phyloP scores from a whole-genome alignment of 2,113 vertebrate species.

The Capreolus pygargus region DNA sequence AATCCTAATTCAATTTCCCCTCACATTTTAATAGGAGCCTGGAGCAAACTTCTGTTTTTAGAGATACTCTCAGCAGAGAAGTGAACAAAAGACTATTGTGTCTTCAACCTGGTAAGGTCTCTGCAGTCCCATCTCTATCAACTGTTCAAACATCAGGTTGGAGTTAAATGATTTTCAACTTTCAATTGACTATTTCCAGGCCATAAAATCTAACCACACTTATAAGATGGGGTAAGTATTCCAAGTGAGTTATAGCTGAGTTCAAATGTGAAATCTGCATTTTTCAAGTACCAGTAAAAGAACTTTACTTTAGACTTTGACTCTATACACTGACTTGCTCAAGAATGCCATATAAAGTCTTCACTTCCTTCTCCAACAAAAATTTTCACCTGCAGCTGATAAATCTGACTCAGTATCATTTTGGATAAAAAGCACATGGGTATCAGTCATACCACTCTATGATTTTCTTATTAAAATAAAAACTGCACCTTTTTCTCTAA shows the following conservation, averaged over 20 bases:
- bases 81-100: constrained; percentile 52
- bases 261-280: constrained; percentile 48
- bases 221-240: background rate
- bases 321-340: background rate
- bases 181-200: constrained; percentile 58
- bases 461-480: background rate
- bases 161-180: constrained; percentile 44
- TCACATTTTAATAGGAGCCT: constrained; percentile 60
- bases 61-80: constrained; percentile 19
- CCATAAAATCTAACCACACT: constrained; percentile 37
- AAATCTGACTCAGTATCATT: background rate
- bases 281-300: constrained; percentile 8
- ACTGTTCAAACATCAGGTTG: constrained; percentile 46
- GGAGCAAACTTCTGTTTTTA: constrained; percentile 63
- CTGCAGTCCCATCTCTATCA: background rate
- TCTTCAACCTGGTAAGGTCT: background rate
- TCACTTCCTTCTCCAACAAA: constrained; percentile 47
- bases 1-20: constrained; percentile 75
- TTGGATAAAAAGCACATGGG: constrained; percentile 45
- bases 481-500: background rate
- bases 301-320: constrained; percentile 14
- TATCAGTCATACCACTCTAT: background rate
- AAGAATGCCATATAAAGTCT: background rate
- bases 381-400: constrained; percentile 15
- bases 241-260: background rate